phyloP scores from a whole-genome alignment of 2,888 invertebrate genomes.

The Lypha dubia region DNA sequence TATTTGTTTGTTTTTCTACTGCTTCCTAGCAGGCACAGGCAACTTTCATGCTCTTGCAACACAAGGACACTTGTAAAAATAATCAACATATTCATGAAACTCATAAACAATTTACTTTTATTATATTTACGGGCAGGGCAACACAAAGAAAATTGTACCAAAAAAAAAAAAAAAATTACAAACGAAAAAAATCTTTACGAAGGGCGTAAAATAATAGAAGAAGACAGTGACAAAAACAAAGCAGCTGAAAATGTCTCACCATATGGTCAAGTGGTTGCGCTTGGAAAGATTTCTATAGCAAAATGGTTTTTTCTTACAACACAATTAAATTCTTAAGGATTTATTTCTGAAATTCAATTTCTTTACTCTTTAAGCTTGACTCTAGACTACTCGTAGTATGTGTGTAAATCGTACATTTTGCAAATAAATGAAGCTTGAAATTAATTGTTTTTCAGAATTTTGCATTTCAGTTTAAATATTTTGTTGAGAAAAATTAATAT shows the following conservation, averaged over 20 bases:
- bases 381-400: no score
- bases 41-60: slow-evolving; percentile 7
- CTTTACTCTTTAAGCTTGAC: slow-evolving; percentile 31
- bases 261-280: slow-evolving; percentile 68
- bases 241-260: slow-evolving; percentile 39
- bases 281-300: slow-evolving; percentile 26
- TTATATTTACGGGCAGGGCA: neutral
- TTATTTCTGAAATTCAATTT: slow-evolving; percentile 26
- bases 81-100: slow-evolving; percentile 60
- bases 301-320: slow-evolving; percentile 5
- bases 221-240: slow-evolving; percentile 18
- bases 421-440: slow-evolving; percentile 54
- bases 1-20: slow-evolving; percentile 45
- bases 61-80: slow-evolving; percentile 68
- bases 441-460: slow-evolving; percentile 50
- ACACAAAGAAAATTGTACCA: slow-evolving; percentile 17
- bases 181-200: neutral
- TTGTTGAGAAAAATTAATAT: slow-evolving; percentile 7
- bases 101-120: slow-evolving; percentile 40
- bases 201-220: neutral
- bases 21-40: neutral
- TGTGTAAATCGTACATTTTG: no score
- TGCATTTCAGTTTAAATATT: slow-evolving; percentile 19
- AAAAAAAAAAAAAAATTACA: neutral
- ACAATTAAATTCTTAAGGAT: slow-evolving; percentile 24